These are phyloP conservation scores for Eumeta japonica DNA, from an alignment of 1,140 invertebrate species.

Conservation along the genomic window DNA sequence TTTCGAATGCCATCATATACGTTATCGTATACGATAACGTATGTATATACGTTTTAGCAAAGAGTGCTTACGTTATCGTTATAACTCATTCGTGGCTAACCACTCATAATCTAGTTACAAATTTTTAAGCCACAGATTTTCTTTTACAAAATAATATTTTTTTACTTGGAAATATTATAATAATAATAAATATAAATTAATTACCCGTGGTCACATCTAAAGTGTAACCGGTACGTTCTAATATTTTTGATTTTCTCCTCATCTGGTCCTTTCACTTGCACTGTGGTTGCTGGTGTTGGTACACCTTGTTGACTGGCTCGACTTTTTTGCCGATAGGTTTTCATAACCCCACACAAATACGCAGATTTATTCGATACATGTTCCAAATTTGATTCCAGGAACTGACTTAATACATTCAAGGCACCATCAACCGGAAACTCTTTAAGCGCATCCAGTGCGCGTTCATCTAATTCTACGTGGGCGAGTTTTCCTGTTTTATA, in stretches of 20 bases:
- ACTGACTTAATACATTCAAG: constrained; percentile 90
- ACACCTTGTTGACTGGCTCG: constrained; percentile 73
- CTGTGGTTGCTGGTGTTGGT: constrained; percentile 60
- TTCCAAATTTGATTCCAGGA: constrained; percentile 94
- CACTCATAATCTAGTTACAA: too few species aligned
- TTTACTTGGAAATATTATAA: too few species aligned
- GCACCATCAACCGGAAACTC: constrained; percentile 96
- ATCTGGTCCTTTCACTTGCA: constrained; percentile 83
- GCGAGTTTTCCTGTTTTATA: constrained; percentile 95
- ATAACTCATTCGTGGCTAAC: too few species aligned
- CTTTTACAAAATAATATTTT: too few species aligned
- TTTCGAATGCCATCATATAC: too few species aligned
- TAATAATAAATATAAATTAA: too few species aligned
- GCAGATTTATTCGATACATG: constrained; percentile 99
- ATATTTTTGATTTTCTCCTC: constrained; percentile 92
- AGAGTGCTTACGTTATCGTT: too few species aligned
- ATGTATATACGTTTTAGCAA: too few species aligned
- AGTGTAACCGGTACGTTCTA: constrained; percentile 93
- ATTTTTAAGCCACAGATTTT: too few species aligned
- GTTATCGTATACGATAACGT: too few species aligned
- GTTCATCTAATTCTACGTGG: constrained; percentile 91
- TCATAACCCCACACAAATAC: constrained; percentile 97
- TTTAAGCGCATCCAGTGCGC: constrained; percentile 93
- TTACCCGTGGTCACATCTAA: constrained; percentile 97
- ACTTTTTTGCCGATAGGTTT: constrained; percentile 93